phyloP scores from a whole-genome alignment of 2,113 vertebrate genomes.

The Dasyornis broadbenti region DNA sequence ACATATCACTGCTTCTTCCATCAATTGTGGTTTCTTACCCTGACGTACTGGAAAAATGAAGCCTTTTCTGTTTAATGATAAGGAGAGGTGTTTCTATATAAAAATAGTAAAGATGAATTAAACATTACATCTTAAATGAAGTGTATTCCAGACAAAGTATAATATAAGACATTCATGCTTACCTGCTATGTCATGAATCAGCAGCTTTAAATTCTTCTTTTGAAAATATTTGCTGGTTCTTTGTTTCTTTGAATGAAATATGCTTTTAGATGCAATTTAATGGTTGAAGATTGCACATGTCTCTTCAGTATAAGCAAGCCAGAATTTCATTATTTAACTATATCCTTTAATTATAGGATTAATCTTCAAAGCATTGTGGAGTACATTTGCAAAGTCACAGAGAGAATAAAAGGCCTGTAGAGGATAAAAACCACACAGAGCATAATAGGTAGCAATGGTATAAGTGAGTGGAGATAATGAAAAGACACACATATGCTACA shows the following conservation, averaged over 20 bases:
- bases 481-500: not conserved
- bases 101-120: not conserved
- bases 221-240: not conserved
- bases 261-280: not conserved
- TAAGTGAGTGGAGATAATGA: not conserved
- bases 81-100: not conserved
- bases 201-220: not conserved
- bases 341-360: slow-evolving; percentile 28
- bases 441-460: not conserved
- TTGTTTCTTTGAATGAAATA: not conserved
- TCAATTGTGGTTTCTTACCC: not conserved
- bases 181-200: not conserved
- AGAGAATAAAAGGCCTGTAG: not conserved
- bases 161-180: not conserved
- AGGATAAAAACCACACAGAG: not conserved
- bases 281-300: not conserved
- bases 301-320: not conserved
- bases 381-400: not conserved
- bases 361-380: slow-evolving; percentile 11
- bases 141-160: not conserved
- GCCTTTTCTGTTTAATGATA: not conserved
- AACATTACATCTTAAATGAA: not conserved
- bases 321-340: not conserved
- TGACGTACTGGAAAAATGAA: not conserved
- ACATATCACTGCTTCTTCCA: not conserved